phyloP scores from a whole-genome alignment of 2,113 vertebrate species.

The Microtus pennsylvanicus region DNA sequence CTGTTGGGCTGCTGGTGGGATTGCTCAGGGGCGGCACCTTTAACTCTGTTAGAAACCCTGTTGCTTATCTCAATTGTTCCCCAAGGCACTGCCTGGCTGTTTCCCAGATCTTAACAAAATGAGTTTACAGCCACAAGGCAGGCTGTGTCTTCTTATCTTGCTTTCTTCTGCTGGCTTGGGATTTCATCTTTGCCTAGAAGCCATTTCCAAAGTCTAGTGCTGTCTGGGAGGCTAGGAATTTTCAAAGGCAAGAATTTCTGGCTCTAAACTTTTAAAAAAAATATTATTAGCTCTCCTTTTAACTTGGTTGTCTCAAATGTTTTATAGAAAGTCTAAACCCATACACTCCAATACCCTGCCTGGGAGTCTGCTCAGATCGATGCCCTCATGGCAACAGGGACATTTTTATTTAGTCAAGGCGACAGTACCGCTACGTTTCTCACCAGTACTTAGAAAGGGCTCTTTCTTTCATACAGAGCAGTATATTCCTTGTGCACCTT shows the following conservation, averaged over 20 bases:
- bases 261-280: neutral
- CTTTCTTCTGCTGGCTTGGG: neutral
- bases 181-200: neutral
- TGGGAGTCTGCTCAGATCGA: neutral
- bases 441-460: neutral
- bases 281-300: neutral
- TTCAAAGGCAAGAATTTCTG: neutral
- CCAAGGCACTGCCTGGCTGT: neutral
- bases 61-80: neutral
- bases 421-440: neutral
- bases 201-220: neutral
- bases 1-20: neutral
- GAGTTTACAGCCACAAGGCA: neutral
- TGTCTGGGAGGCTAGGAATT: neutral
- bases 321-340: neutral
- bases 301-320: neutral
- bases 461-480: neutral
- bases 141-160: neutral
- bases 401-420: neutral
- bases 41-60: neutral
- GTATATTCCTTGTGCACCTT: neutral
- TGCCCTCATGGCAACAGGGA: neutral
- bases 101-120: neutral
- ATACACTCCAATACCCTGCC: neutral
- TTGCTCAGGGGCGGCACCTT: neutral